Evolutionary conservation across 53 echinoderm and acorn worm genomes (phyloP).

Genomic region (Apostichopus leukothele): DNA sequence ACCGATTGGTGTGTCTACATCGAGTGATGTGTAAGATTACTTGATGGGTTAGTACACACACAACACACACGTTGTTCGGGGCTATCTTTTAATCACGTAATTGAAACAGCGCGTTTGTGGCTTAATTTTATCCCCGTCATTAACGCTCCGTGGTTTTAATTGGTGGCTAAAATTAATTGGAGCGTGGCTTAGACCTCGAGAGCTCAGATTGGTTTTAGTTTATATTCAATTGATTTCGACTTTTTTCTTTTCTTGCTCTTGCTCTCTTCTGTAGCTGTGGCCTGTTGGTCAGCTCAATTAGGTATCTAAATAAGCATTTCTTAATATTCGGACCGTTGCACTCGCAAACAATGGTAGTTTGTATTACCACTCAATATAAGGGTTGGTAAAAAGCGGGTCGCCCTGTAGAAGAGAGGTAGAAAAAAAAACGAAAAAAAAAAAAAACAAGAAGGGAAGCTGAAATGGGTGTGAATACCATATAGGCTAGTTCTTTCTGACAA

Average conservation of each 20-base stretch:
- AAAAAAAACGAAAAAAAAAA: background rate
- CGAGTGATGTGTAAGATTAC: background rate
- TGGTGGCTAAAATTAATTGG: conserved; percentile 48
- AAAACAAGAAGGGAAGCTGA: background rate
- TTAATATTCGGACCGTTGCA: conserved; percentile 26
- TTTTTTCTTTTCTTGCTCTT: background rate
- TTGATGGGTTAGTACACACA: background rate
- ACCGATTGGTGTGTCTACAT: background rate
- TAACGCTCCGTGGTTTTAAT: conserved; percentile 53
- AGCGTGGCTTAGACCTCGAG: conserved; percentile 43
- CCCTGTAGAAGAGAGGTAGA: background rate
- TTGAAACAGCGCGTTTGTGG: conserved; percentile 40
- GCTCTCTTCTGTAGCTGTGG: background rate
- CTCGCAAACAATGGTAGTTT: conserved; percentile 27
- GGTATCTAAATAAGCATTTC: conserved; percentile 31
- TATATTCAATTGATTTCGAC: conserved; percentile 20
- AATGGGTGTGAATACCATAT: too few relatives aligned
- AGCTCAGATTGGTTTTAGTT: background rate
- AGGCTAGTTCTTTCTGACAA: background rate
- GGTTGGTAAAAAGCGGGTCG: background rate
- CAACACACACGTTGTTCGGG: conserved; percentile 12
- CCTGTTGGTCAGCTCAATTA: conserved; percentile 38
- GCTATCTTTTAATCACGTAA: conserved; percentile 36
- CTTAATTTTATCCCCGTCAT: conserved; percentile 35
- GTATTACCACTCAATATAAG: conserved; percentile 9